Conservation (phyloP, 2,797 vertebrate genomes). For the Acanthiza pusilla region DNA sequence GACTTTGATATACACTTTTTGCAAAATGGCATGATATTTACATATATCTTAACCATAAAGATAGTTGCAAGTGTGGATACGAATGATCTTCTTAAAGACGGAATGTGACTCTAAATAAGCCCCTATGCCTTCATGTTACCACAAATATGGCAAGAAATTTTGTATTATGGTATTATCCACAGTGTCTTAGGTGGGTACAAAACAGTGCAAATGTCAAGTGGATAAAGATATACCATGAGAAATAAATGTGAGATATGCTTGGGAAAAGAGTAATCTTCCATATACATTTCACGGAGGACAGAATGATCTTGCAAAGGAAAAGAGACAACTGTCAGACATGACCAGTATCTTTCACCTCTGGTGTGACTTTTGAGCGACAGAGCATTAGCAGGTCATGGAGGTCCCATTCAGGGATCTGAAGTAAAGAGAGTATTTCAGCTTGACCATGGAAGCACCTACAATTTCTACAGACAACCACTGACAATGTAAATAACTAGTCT, state of each 20-base stretch:
- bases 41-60: not conserved
- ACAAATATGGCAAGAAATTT: not conserved
- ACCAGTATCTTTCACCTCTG: not conserved
- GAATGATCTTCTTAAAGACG: not conserved
- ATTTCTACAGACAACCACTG: not conserved
- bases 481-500: not conserved
- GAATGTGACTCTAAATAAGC: not conserved
- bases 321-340: not conserved
- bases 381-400: not conserved
- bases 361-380: not conserved
- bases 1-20: not conserved
- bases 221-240: not conserved
- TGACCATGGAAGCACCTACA: not conserved
- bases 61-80: not conserved
- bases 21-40: not conserved
- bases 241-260: not conserved
- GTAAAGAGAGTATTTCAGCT: not conserved
- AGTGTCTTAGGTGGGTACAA: not conserved
- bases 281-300: not conserved
- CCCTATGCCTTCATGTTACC: not conserved
- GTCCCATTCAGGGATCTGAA: not conserved
- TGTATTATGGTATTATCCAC: not conserved
- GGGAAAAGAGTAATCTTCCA: not conserved
- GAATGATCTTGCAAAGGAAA: not conserved
- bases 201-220: not conserved